Base-by-base conservation (phyloP, 2,888 invertebrate species). In the Tipula lateralis region DNA sequence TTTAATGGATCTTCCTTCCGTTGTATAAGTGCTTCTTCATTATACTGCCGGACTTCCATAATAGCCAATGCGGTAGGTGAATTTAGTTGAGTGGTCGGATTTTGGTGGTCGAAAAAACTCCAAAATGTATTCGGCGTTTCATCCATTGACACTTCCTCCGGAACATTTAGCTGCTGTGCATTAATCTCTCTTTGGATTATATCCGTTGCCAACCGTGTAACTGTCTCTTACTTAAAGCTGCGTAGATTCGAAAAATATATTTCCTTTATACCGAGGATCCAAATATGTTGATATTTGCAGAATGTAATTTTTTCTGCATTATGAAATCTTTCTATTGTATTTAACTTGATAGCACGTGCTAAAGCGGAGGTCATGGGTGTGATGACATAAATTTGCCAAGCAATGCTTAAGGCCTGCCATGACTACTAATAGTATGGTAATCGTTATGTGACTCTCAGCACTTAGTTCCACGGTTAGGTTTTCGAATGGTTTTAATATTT, bases 391-490 rank as follows among this genome's bases (percentile, higher is more conserved):
- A n/a, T n/a, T n/a, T n/a, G n/a, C n/a, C n/a, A n/a, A n/a, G n/a
- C n/a, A n/a, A n/a, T n/a, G n/a, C n/a, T n/a, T n/a, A n/a, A n/a
- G n/a, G n/a, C n/a, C n/a, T n/a, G n/a, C n/a, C n/a, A n/a, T n/a
- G n/a, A 88, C 84, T 50, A 87, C 87, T 82, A 87, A 87, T 80
- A 87, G 86, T 83, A 85, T 87, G 36, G 87, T 87, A 44, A 87
- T 81, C 84, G 85, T 87, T 86, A 87, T 87, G 24, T 86, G 87
- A 84, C 87, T 87, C n/a, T n/a, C n/a, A n/a, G n/a, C n/a, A n/a
- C n/a, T n/a, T n/a, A n/a, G n/a, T n/a, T n/a, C n/a, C n/a, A 34
- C 39, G 7, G 87, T 87, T 2, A 87, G 87, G 32, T 85, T n/a
- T n/a, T n/a, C n/a, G n/a, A n/a, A n/a, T n/a, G n/a, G n/a, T n/a